A percentile compares a stretch with the other conserved stretches of the same genome.
phyloP scores from a whole-genome alignment of 2,797 vertebrate genomes.

The Chelmon rostratus region DNA sequence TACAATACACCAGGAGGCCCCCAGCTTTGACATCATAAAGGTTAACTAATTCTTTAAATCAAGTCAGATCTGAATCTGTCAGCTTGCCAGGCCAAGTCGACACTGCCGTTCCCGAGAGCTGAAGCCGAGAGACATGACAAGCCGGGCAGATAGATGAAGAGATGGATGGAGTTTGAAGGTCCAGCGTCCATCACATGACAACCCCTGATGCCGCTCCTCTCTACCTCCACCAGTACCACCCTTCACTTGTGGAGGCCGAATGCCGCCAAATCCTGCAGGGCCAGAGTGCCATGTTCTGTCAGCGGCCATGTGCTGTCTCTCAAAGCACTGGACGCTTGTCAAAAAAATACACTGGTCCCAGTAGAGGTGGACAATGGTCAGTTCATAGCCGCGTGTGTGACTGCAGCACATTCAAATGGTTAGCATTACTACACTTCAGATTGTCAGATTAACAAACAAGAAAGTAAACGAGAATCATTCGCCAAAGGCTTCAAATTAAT shows the following conservation, averaged over 20 bases:
- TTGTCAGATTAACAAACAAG: slow-evolving; percentile 11
- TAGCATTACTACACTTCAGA: not conserved
- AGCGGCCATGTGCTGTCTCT: slow-evolving; percentile 68
- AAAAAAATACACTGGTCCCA: slow-evolving; percentile 38
- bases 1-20: slow-evolving; percentile 67
- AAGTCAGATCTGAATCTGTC: slow-evolving; percentile 82
- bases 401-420: slow-evolving; percentile 3
- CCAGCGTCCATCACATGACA: slow-evolving; percentile 77
- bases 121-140: slow-evolving; percentile 70
- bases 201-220: slow-evolving; percentile 47
- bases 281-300: slow-evolving; percentile 55
- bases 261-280: slow-evolving; percentile 54
- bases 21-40: slow-evolving; percentile 83
- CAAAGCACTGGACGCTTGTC: slow-evolving; percentile 61
- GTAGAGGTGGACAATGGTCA: slow-evolving; percentile 28
- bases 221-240: slow-evolving; percentile 40
- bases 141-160: slow-evolving; percentile 66
- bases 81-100: slow-evolving; percentile 65
- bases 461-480: slow-evolving; percentile 21
- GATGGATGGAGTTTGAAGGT: slow-evolving; percentile 76
- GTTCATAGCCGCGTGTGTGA: slow-evolving; percentile 1
- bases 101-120: slow-evolving; percentile 71
- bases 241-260: slow-evolving; percentile 17
- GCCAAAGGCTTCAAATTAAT: too few relatives aligned
- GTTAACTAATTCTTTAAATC: slow-evolving; percentile 88